phyloP scores from a whole-genome alignment of 92 coral and sea anemone genomes.

The Desmophyllum pertusum region DNA sequence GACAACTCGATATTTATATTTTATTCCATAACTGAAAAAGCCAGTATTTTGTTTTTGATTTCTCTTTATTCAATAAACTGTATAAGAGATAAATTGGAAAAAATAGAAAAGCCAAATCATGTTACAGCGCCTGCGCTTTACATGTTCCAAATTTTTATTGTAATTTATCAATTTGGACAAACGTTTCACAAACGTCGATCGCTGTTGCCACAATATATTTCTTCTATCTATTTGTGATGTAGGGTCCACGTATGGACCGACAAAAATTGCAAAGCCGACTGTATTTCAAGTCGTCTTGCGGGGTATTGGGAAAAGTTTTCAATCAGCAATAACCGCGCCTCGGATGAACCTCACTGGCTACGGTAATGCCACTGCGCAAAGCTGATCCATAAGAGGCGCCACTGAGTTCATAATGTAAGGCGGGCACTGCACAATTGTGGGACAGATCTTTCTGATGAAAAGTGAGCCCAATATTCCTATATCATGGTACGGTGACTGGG shows the following conservation, averaged over 20 bases:
- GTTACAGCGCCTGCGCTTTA: slow-evolving; percentile 22
- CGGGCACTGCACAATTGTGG: too few relatives aligned
- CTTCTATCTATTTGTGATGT: too few relatives aligned
- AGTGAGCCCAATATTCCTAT: too few relatives aligned
- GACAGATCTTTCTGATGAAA: too few relatives aligned
- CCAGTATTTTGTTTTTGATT: background rate
- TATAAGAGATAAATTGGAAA: background rate
- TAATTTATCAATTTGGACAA: too few relatives aligned
- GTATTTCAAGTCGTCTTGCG: slow-evolving; percentile 90
- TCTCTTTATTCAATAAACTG: background rate
- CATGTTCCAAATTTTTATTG: too few relatives aligned
- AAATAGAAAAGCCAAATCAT: background rate
- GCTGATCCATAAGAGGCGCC: too few relatives aligned
- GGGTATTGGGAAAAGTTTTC: slow-evolving; percentile 93
- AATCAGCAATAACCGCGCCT: slow-evolving; percentile 89
- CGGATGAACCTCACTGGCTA: slow-evolving; percentile 88
- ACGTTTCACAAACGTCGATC: too few relatives aligned
- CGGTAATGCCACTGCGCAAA: slow-evolving; percentile 97
- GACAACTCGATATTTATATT: background rate
- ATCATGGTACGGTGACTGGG: too few relatives aligned
- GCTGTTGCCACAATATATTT: too few relatives aligned
- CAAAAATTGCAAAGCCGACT: slow-evolving; percentile 64
- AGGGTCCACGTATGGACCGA: slow-evolving; percentile 57
- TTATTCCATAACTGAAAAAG: background rate
- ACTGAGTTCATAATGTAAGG: too few relatives aligned